Evolutionary conservation across 1,140 invertebrate species (phyloP).

Genomic region (Plodia interpunctella): DNA sequence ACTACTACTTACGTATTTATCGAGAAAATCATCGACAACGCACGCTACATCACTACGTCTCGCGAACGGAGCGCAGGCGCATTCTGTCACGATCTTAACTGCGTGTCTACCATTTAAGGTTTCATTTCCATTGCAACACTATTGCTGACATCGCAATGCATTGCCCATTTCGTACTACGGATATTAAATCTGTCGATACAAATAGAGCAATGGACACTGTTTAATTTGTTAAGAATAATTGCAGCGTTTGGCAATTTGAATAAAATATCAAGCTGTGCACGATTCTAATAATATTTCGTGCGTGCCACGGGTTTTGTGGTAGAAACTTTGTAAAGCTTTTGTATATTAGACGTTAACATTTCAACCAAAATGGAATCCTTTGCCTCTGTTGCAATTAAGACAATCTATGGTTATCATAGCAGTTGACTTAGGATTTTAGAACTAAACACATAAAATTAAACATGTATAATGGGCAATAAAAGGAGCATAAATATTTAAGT

Average conservation of each 20-base stretch:
- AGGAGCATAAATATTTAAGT: too few relatives aligned
- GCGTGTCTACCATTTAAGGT: constrained; percentile 27
- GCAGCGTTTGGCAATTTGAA: background rate
- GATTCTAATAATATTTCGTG: background rate
- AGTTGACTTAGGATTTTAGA: too few relatives aligned
- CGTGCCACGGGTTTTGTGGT: background rate
- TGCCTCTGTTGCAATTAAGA: too few relatives aligned
- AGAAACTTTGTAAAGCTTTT: background rate
- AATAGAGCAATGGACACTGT: background rate
- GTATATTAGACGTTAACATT: background rate
- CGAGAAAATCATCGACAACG: constrained; percentile 3
- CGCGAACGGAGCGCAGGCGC: constrained; percentile 36
- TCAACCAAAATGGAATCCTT: background rate
- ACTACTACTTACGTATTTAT: background rate
- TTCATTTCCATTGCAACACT: constrained; percentile 16
- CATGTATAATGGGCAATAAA: too few relatives aligned
- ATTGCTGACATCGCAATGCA: constrained; percentile 23
- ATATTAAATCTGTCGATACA: background rate
- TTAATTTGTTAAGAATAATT: background rate
- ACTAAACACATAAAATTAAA: too few relatives aligned
- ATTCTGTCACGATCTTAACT: constrained; percentile 47
- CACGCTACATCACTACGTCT: constrained; percentile 29
- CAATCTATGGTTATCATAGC: too few relatives aligned
- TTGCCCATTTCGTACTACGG: constrained; percentile 2
- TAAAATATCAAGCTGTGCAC: constrained; percentile 1